phyloP scores from a whole-genome alignment of 2,113 vertebrate species.

The Struthidea cinerea region DNA sequence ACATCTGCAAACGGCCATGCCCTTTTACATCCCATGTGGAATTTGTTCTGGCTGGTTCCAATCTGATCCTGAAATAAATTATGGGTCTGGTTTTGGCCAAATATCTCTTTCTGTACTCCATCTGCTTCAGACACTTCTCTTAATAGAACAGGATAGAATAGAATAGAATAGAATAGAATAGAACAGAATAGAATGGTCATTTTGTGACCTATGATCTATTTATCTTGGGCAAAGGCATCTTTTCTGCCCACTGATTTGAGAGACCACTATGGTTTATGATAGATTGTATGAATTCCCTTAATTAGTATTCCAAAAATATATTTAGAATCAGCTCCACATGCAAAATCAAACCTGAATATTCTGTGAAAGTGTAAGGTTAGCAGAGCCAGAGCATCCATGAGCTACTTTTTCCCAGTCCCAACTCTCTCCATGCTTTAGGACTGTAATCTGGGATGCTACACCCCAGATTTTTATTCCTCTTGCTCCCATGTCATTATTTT shows the following conservation, averaged over 20 bases:
- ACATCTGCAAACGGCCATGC: neutral
- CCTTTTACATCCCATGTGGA: neutral
- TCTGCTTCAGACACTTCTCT: neutral
- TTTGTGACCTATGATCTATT: neutral
- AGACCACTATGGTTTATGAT: neutral
- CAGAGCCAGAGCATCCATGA: neutral
- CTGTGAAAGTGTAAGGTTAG: neutral
- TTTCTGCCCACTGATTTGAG: neutral
- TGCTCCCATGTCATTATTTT: neutral
- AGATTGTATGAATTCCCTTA: neutral
- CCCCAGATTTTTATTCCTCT: neutral
- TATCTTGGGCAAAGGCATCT: neutral
- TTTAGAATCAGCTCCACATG: neutral
- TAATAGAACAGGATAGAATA: too few relatives aligned
- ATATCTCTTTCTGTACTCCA: neutral
- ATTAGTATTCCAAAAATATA: neutral
- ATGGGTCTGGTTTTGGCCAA: neutral
- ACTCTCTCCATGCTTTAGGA: neutral
- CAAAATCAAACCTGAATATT: neutral
- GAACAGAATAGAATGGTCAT: neutral
- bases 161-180: neutral
- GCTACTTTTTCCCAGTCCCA: neutral
- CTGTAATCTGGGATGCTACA: neutral
- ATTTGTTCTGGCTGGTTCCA: neutral
- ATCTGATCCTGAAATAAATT: neutral